Conservation (phyloP, 2,113 vertebrate species). For the Galeopterus variegatus region DNA sequence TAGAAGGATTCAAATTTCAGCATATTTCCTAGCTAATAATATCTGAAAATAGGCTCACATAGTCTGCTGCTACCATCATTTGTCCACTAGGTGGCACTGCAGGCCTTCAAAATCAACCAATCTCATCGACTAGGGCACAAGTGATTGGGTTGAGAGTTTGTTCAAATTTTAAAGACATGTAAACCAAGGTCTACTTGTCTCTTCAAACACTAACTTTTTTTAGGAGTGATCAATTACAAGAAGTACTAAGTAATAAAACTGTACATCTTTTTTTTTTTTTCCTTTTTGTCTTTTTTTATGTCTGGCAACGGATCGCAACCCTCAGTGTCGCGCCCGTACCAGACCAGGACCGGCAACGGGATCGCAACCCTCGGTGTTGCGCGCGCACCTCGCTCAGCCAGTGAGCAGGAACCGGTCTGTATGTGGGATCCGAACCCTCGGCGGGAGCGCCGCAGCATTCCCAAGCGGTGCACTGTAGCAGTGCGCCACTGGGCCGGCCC, state of each 20-base stretch:
- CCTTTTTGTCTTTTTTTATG: no score
- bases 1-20: neutral
- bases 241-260: neutral
- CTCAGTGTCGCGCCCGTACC: no score
- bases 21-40: neutral
- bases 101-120: conserved; percentile 65
- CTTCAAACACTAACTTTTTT: conserved; percentile 18
- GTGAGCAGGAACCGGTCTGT: no score
- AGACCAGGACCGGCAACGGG: no score
- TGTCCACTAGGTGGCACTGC: conserved; percentile 82
- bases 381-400: no score
- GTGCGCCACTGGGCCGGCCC: no score
- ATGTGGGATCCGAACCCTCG: no score
- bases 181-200: conserved; percentile 4
- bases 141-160: neutral
- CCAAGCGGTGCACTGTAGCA: no score
- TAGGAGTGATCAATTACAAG: neutral
- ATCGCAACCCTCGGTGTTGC: no score
- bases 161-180: neutral
- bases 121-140: rapidly evolving
- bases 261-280: neutral
- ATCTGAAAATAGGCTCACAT: neutral
- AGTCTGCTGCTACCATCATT: neutral
- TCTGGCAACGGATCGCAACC: no score
- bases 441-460: no score